phyloP scores from a whole-genome alignment of 2,797 vertebrate species.

The Melopsittacus undulatus region DNA sequence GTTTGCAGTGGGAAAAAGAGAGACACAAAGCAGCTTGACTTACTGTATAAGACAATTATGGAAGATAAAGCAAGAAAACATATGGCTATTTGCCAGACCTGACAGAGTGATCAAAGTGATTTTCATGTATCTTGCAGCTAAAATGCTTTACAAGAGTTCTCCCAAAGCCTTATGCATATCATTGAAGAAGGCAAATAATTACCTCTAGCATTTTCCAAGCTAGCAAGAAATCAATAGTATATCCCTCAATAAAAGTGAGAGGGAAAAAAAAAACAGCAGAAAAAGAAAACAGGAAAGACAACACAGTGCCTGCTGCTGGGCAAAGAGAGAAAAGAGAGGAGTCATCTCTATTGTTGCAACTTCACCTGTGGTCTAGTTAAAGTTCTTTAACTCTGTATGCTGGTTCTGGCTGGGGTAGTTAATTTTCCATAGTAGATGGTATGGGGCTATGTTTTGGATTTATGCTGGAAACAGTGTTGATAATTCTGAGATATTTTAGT shows the following conservation, averaged over 20 bases:
- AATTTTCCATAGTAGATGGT: background rate
- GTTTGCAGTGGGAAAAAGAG: background rate
- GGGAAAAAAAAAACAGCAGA: background rate
- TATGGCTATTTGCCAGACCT: conserved; percentile 17
- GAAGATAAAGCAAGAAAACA: background rate
- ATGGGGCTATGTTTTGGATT: background rate
- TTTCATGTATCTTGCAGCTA: background rate
- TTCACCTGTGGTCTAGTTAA: background rate
- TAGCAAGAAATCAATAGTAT: background rate
- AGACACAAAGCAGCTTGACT: background rate
- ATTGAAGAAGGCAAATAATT: background rate
- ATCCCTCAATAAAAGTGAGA: background rate
- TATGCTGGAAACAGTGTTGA: background rate
- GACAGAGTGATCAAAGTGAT: background rate
- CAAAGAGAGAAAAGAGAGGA: background rate
- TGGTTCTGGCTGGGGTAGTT: background rate
- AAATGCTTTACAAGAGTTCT: background rate
- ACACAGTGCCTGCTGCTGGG: background rate
- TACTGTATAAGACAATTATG: background rate
- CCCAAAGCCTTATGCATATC: background rate
- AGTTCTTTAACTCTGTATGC: background rate
- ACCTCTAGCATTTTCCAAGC: background rate
- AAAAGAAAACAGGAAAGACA: background rate
- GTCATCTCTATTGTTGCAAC: background rate
- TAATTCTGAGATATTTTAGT: background rate